Base-by-base conservation (phyloP, 2,888 invertebrate genomes). In the Epistrophe grossulariae region DNA sequence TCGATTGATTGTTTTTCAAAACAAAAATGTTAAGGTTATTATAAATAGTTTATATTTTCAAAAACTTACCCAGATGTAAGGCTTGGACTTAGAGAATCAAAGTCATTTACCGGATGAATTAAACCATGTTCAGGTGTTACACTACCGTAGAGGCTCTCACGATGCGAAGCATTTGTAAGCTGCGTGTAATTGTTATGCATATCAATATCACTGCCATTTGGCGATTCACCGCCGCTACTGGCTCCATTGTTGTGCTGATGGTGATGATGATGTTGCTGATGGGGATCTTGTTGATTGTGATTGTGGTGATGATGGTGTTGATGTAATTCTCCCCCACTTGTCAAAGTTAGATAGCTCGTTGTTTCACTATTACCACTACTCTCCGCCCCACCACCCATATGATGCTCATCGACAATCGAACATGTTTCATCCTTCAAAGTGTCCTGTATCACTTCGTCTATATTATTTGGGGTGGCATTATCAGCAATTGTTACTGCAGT, bases 361-460 rank as follows among this genome's bases (percentile, higher is more conserved):
- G 88, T 35, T 17, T 89, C 89, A 55, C 89, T 89, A 19, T 90
- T 89, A 7, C 88, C 89, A 35, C 88, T 82, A 24, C 35, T 38
- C 0, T 57, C 81, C 45, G 84, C 72, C 4, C 83, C 88, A 28
- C 74, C 72, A 17, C 55, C 45, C 71, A 88, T 62, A 64, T 92
- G 91, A 87, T 91, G 91, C 11, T 92, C 92, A 45, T 92, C 92
- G 19, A 91, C 89, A 84, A 89, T 72, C 10, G 88, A 88, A 79
- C 89, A 90, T 79, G 92, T 92, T 81, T 93, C 93, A 76, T 92
- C 93, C 88, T 93, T 93, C 1, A 93, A 89, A 13, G 93, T 92
- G 62, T 93, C 93, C 89, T 92, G 92, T 66, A 93, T 93, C 28
- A 93, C 92, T 70, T 93, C 93, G 88, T 93, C 92, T n/a, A 93